Percentiles rank a stretch among this genome's conserved stretches.
Conservation (phyloP, 2,888 invertebrate species). For the Hirtodrosophila cameraria region DNA sequence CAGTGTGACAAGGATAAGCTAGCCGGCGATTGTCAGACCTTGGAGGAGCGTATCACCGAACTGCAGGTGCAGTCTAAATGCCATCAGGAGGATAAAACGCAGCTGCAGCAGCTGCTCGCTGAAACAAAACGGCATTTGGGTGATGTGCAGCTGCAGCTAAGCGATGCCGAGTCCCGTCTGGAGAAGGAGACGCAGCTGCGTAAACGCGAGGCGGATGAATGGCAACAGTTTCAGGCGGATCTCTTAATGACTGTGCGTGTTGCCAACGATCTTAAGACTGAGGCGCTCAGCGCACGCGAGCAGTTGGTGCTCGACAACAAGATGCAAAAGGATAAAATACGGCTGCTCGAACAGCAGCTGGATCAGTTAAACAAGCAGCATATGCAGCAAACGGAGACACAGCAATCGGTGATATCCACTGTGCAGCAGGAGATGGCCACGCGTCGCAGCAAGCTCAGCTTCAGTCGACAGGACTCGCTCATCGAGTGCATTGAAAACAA, state of each 20-base stretch:
- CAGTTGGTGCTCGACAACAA: slow-evolving; percentile 94
- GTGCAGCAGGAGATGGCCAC: slow-evolving; percentile 87
- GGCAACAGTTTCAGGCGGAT: slow-evolving; percentile 97
- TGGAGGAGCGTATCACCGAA: slow-evolving; percentile 90
- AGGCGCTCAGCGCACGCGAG: slow-evolving; percentile 94
- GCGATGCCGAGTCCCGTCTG: slow-evolving; percentile 88
- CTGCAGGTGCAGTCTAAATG: slow-evolving; percentile 85
- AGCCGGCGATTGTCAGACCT: slow-evolving; percentile 88
- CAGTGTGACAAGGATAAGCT: slow-evolving; percentile 90
- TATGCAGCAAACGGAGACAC: slow-evolving; percentile 83
- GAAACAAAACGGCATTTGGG: slow-evolving; percentile 92
- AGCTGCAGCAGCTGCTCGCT: slow-evolving; percentile 84
- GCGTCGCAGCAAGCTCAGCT: slow-evolving; percentile 85
- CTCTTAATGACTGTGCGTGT: slow-evolving; percentile 96
- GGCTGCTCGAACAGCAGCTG: slow-evolving; percentile 91
- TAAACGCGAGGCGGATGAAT: slow-evolving; percentile 90
- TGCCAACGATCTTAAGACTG: slow-evolving; percentile 98
- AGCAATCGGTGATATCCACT: slow-evolving; percentile 85
- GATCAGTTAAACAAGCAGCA: slow-evolving; percentile 88
- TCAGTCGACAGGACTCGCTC: slow-evolving; percentile 87
- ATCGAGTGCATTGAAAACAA: slow-evolving; percentile 96
- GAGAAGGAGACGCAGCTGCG: slow-evolving; percentile 87
- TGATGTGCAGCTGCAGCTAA: slow-evolving; percentile 88
- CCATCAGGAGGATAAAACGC: slow-evolving; percentile 83
- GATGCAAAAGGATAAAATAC: slow-evolving; percentile 90